Evolutionary conservation across 2,797 vertebrate species (phyloP).

Genomic region (Gobio occitaniae): DNA sequence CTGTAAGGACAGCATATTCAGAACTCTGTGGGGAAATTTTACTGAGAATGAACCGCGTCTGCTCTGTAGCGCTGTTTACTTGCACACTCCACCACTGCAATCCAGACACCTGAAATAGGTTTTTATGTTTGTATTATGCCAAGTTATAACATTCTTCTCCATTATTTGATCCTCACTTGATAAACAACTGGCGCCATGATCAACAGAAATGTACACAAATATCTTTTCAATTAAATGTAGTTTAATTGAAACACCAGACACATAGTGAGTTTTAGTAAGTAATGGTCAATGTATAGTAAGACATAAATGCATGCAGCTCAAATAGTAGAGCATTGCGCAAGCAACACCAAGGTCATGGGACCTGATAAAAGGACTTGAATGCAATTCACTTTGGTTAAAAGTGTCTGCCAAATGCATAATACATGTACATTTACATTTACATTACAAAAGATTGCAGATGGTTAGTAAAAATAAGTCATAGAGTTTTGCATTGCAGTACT

Average conservation of each 20-base stretch:
- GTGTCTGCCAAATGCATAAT: not conserved
- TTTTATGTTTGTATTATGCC: not conserved
- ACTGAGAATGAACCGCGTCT: not conserved
- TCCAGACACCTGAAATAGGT: not conserved
- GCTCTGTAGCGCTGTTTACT: not conserved
- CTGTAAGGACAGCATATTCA: conserved; percentile 31
- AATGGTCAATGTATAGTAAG: not conserved
- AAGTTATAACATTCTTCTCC: not conserved
- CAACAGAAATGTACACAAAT: not conserved
- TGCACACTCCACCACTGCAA: not conserved
- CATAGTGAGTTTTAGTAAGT: not conserved
- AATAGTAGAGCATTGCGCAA: not conserved
- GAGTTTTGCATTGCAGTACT: not conserved
- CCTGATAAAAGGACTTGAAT: not conserved
- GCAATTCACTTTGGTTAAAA: not conserved
- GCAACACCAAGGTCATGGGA: not conserved
- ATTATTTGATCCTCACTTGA: not conserved
- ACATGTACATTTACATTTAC: not conserved
- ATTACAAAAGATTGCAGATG: not conserved
- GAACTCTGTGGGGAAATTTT: not conserved
- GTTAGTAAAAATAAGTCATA: not conserved
- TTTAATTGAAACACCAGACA: not conserved
- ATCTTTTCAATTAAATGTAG: not conserved
- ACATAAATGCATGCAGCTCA: not conserved
- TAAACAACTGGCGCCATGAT: not conserved